These are phyloP conservation scores for Ormyrus thymus DNA, from an alignment of 2,888 invertebrate species.

Conservation along the genomic window DNA sequence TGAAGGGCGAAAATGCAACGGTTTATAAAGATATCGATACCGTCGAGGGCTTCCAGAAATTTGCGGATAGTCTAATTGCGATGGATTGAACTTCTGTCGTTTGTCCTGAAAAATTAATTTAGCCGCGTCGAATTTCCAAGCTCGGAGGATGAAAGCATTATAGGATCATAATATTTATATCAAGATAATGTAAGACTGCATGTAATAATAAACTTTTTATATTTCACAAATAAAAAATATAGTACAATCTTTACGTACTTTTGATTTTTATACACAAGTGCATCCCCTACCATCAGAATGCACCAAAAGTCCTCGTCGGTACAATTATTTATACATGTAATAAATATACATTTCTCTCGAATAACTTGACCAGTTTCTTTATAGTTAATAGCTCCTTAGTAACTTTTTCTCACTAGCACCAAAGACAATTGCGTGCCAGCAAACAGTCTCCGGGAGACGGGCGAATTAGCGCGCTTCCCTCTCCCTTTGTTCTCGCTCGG, in stretches of 20 bases:
- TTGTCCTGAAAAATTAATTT: neutral
- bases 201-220: constrained; percentile 51
- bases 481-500: constrained; percentile 26
- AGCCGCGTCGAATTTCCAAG: neutral
- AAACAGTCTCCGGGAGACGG: constrained; percentile 1
- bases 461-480: constrained; percentile 7
- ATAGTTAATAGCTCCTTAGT: constrained; percentile 7
- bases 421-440: constrained; percentile 10
- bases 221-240: constrained; percentile 55
- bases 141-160: neutral
- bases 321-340: constrained; percentile 48
- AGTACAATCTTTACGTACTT: constrained; percentile 44
- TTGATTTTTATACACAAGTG: constrained; percentile 51
- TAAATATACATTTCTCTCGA: constrained; percentile 46
- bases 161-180: constrained; percentile 8
- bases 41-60: constrained; percentile 65
- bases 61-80: constrained; percentile 64
- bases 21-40: constrained; percentile 62
- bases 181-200: constrained; percentile 23
- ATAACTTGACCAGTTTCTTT: neutral
- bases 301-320: constrained; percentile 29
- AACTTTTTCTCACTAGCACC: constrained; percentile 51
- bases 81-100: constrained; percentile 57
- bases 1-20: constrained; percentile 1
- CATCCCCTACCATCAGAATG: constrained; percentile 8